Evolutionary conservation across 2,888 invertebrate species (phyloP).

Genomic region (Harpagoxenus sublaevis): DNA sequence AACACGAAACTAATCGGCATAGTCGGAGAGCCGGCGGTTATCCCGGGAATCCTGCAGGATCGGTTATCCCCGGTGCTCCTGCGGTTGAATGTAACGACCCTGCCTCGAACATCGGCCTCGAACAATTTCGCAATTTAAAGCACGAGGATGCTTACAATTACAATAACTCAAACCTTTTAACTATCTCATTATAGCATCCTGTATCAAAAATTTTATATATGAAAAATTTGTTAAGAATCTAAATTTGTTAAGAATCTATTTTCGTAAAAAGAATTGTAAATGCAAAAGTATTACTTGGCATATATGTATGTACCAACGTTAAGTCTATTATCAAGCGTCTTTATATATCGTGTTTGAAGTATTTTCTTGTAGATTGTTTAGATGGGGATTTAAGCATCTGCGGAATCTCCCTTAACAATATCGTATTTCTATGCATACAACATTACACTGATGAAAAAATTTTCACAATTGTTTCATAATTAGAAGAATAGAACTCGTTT

Average conservation of each 20-base stretch:
- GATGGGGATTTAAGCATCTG: neutral
- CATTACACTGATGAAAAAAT: constrained; percentile 13
- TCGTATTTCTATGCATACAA: constrained; percentile 18
- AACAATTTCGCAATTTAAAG: constrained; percentile 43
- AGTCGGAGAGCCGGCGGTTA: constrained; percentile 78
- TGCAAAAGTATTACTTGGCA: neutral
- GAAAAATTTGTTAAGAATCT: neutral
- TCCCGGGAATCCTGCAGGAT: constrained; percentile 74
- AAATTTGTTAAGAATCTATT: neutral
- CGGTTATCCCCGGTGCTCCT: constrained; percentile 64
- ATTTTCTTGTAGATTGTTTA: neutral
- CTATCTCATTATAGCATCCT: neutral
- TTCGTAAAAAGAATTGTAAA: neutral
- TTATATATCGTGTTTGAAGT: neutral
- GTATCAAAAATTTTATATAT: neutral
- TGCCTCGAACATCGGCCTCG: constrained; percentile 26
- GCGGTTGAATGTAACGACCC: constrained; percentile 72
- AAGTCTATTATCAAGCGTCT: neutral
- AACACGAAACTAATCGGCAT: constrained; percentile 79
- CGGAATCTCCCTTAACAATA: neutral
- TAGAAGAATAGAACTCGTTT: constrained; percentile 14
- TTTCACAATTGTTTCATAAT: constrained; percentile 27
- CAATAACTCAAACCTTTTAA: constrained; percentile 15
- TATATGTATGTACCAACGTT: neutral
- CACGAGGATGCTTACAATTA: constrained; percentile 8